Conservation (phyloP, 2,888 invertebrate species). For the Lithophane semibrunnea region DNA sequence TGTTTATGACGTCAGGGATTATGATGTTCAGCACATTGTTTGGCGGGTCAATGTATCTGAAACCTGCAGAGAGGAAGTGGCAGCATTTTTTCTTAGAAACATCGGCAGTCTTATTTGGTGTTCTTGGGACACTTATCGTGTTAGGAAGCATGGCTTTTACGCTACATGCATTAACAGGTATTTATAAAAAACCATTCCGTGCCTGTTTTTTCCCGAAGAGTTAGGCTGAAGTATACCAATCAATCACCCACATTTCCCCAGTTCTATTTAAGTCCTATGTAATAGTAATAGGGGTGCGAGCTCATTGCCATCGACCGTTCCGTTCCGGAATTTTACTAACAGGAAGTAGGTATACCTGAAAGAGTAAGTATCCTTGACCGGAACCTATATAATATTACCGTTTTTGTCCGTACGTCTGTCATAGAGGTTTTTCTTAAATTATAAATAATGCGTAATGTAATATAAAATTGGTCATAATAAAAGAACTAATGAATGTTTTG, state of each 20-base stretch:
- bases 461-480: background rate
- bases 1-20: slow-evolving; percentile 54
- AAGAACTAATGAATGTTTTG: background rate
- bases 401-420: slow-evolving; percentile 1
- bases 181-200: background rate
- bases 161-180: slow-evolving; percentile 37
- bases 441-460: background rate
- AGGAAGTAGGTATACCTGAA: background rate
- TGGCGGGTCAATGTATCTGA: slow-evolving; percentile 53
- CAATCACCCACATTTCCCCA: background rate
- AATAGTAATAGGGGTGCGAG: background rate
- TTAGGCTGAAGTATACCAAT: background rate
- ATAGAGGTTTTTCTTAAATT: slow-evolving; percentile 16
- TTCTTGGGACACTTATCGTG: background rate
- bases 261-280: background rate
- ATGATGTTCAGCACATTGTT: slow-evolving; percentile 56
- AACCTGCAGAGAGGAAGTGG: slow-evolving; percentile 4
- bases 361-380: background rate
- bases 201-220: background rate
- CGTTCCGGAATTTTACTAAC: background rate
- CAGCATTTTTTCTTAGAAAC: slow-evolving; percentile 48
- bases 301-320: background rate
- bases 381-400: background rate
- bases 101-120: background rate
- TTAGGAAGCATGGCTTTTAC: background rate